These are phyloP conservation scores for Neelides folsomi DNA, from an alignment of 2,888 invertebrate species.

Conservation along the genomic window DNA sequence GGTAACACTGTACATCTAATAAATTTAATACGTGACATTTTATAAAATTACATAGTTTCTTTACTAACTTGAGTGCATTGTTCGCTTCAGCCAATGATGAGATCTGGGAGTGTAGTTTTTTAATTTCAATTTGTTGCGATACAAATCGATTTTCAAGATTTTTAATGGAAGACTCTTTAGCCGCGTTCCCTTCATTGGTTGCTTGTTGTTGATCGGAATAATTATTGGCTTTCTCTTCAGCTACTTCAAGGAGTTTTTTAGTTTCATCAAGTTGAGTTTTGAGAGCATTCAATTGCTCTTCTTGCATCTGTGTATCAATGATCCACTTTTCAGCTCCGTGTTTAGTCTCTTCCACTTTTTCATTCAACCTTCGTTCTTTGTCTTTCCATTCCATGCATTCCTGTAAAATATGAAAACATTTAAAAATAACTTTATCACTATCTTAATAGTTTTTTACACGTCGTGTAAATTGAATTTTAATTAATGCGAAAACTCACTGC, in stretches of 20 bases:
- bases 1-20: neutral
- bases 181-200: conserved; percentile 7
- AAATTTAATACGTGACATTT: neutral
- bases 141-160: conserved; percentile 28
- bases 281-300: conserved; percentile 21
- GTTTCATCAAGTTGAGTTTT: conserved; percentile 20
- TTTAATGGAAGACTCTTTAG: conserved; percentile 11
- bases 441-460: no score
- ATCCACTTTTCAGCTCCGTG: conserved; percentile 29
- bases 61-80: conserved; percentile 11
- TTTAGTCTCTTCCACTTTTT: conserved; percentile 23
- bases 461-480: no score
- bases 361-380: conserved; percentile 12
- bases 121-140: conserved; percentile 20
- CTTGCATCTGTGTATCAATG: conserved; percentile 22
- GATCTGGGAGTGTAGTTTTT: conserved; percentile 9
- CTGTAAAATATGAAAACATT: conserved; percentile 6
- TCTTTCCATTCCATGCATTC: conserved; percentile 12
- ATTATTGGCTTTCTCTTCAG: conserved; percentile 13
- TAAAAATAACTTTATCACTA: no score
- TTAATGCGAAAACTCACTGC: no score
- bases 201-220: conserved; percentile 13
- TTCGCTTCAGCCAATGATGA: conserved; percentile 19
- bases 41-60: neutral
- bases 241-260: conserved; percentile 20